Evolutionary conservation across 2,797 vertebrate species (phyloP).

Genomic region (Peromyscus aztecus): DNA sequence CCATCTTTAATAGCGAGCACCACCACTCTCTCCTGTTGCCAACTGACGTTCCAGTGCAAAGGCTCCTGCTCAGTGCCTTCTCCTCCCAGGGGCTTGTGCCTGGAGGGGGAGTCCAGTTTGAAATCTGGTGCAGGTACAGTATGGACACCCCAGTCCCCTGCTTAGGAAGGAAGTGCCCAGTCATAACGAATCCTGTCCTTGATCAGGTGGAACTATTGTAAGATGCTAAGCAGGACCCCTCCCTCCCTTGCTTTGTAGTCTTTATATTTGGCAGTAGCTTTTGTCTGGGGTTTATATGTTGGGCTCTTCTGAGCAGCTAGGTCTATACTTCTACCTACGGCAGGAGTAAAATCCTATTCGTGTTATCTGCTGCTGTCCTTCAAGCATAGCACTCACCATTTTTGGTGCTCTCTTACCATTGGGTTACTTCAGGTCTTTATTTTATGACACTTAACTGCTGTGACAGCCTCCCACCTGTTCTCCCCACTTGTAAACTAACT

Average conservation of each 20-base stretch:
- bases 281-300: not conserved
- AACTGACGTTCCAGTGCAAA: constrained; percentile 93
- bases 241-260: constrained; percentile 5
- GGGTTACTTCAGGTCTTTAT: constrained; percentile 17
- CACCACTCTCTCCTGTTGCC: constrained; percentile 92
- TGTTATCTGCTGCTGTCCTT: constrained; percentile 21
- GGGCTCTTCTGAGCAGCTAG: not conserved
- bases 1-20: constrained; percentile 92
- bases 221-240: not conserved
- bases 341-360: not conserved
- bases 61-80: constrained; percentile 92
- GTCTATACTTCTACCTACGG: not conserved
- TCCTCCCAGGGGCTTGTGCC: constrained; percentile 87
- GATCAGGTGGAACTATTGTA: not conserved
- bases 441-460: not conserved
- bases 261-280: constrained; percentile 14
- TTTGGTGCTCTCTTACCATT: not conserved
- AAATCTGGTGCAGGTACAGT: constrained; percentile 98
- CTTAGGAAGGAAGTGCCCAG: not conserved
- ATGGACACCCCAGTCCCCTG: not conserved
- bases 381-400: not conserved
- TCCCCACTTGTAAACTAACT: constrained; percentile 24
- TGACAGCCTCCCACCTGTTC: not conserved
- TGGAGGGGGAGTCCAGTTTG: constrained; percentile 95
- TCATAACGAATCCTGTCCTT: constrained; percentile 7